Base-by-base conservation (phyloP, 2,888 invertebrate genomes). In the Mellilla xanthometata region DNA sequence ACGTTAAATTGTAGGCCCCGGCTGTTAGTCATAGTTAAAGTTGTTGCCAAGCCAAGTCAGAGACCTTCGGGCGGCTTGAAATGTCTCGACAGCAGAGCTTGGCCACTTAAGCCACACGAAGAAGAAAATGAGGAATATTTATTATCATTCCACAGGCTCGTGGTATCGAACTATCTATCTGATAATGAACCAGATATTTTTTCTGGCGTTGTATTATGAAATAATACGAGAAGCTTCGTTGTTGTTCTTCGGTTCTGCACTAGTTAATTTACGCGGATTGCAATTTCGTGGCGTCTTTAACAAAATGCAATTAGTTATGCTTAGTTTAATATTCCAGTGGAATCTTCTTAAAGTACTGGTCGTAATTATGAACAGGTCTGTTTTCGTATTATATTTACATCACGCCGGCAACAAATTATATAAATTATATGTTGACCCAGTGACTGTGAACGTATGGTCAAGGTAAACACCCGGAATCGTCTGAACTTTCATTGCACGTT, bases 191-290 rank as follows among this genome's bases (percentile, higher is more conserved):
- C 15, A 19, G 6, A 5, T 19, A 19, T 5, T 5, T 19, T 19
- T 19, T 19, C 15, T 5, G 15, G 1, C 15, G 6, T n/a, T n/a
- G 15, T 19, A 6, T 19, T 19, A 1, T 6, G 6, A 19, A 19
- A 19, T 19, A 19, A 3, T 5, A 19, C 15, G 15, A 19, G 15
- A 19, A 19, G 15, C 15, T 19, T 19, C 15, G 15, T 19, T 19
- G 15, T 19, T 19, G 15, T 19, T 35, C 31, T 9, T 28, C 35
- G 50, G 50, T 42, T 50, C 12, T 39, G 45, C 50, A 39, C 45
- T 45, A 28, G 11, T 43, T n/a, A 34, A 48, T 30, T 34, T 7
- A 28, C 13, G 11, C 29, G 15, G 10, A 15, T 38, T 41, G 32
- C 40, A 23, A 35, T 36, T 35, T 31, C 12, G n/a, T 29, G 36